Base-by-base conservation (phyloP, 1,140 invertebrate species). In the Drosophila nebulosa region DNA sequence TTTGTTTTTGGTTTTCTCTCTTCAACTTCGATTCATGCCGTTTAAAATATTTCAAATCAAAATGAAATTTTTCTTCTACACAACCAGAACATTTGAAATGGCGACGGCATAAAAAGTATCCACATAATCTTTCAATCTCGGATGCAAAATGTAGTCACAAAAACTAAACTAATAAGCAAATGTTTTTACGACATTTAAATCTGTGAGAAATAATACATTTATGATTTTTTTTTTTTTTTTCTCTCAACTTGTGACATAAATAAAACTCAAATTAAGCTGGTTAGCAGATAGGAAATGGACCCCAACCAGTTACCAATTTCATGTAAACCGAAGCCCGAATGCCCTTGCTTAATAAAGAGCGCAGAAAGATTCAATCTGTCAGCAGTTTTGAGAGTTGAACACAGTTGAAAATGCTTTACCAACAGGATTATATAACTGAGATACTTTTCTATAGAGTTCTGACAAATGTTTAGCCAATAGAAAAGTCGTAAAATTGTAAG, bases 401-500 rank as follows among this genome's bases (percentile, higher is more conserved):
- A 32, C 10, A 32, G 30, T 12, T 3, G 0, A 12, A 32, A 32
- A 10, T 32, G 1, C 2, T 0, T 32, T 2, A 42, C 14, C 3
- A 42, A 16, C 14, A 2, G 1, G 1, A 4, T 18, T 7, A 10
- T 1, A 21, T 2, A 46, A 46, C 39, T 21, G 0, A 46, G 39
- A 46, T 18, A 46, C 39, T 16, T 18, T 21, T 10, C 9, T 10
- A 3, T 10, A 46, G 39, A 71, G 50, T 51, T 72, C 65, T 65
- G 4, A 62, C 39, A 55, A 74, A 65, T 66, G 60, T 71, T 71
- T 64, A 61, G 64, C 61, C 78, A 75, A 84, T 80, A 77, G 63
- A 63, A 50, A 30, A 58, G 65, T 85, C 79, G 79, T 85, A 73
- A 84, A 79, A 27, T 67, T 62, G 55, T 64, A 73, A 72, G 63